phyloP scores from a whole-genome alignment of 2,888 invertebrate genomes.

The Slavum lentiscoides region DNA sequence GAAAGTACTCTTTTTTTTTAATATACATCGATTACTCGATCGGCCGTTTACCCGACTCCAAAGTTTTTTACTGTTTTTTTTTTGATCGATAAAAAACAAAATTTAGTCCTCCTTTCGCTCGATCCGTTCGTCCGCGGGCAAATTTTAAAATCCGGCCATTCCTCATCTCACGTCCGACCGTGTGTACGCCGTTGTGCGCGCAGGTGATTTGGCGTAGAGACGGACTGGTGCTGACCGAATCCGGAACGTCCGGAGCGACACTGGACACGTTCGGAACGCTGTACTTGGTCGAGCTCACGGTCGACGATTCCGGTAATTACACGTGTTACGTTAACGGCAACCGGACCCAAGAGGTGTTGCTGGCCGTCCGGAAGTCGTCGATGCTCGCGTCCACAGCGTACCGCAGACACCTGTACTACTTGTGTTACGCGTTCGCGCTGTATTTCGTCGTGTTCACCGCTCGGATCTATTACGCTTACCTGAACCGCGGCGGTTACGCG shows the following conservation, averaged over 20 bases:
- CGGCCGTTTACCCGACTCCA: no score
- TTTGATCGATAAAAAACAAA: no score
- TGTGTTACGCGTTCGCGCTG: slow-evolving; percentile 19
- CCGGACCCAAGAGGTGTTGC: slow-evolving; percentile 61
- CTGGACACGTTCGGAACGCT: slow-evolving; percentile 66
- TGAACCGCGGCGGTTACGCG: neutral
- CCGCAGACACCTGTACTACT: slow-evolving; percentile 21
- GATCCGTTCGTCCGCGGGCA: no score
- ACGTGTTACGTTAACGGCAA: slow-evolving; percentile 69
- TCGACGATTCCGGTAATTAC: slow-evolving; percentile 71
- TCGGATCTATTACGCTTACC: slow-evolving; percentile 26
- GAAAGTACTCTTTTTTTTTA: no score
- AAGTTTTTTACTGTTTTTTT: no score
- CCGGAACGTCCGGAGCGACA: slow-evolving; percentile 60
- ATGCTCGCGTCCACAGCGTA: neutral
- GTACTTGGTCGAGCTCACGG: slow-evolving; percentile 65
- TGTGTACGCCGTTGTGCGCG: neutral
- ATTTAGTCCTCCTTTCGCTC: no score
- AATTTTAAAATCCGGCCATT: no score
- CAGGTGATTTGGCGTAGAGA: slow-evolving; percentile 66
- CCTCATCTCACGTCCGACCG: no score
- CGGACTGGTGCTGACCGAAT: slow-evolving; percentile 61
- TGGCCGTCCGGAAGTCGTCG: slow-evolving; percentile 8
- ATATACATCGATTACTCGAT: no score
- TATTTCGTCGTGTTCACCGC: slow-evolving; percentile 26